Base-by-base conservation (phyloP, 2,888 invertebrate species). In the Leptinotarsa tumamoca region DNA sequence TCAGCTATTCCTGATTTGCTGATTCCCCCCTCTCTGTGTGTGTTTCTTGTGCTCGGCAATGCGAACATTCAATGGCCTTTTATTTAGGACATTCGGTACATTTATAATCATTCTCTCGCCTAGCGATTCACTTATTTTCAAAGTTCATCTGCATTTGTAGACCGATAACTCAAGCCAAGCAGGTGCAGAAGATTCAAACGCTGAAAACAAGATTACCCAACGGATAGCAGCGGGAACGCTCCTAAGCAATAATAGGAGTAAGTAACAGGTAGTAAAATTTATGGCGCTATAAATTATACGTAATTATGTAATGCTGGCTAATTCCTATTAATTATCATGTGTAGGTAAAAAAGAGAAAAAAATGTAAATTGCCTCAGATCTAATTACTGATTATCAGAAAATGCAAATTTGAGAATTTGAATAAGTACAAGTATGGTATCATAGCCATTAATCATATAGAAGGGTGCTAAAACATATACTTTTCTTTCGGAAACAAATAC, bases 261-360 rank as follows among this genome's bases (percentile, higher is more conserved):
- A 79, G 79, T 76, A 79, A 73, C 78, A 77, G 78, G 76, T 77
- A 72, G 74, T 76, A 79, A 72, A 80, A 80, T 77, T 80, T 78
- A 80, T 80, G 61, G 71, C 33, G 52, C 72, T 33, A 74, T 80
- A 80, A 80, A 80, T 80, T 76, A 77, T 56, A 50, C 61, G 71
- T 74, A 79, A 78, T 74, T 79, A 79, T 76, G 74, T 79, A 76
- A 76, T 73, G 71, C 76, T 73, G 68, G 74, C 78, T 78, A 76
- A 78, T 78, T 76, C 76, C 68, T 75, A 76, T 76, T 76, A 76
- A 78, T 78, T 78, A 73, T 71, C 68, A 61, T 56, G 72, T 76
- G 72, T 67, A 51, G 54, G 70, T 71, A 68, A 76, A 72, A 73
- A 75, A 72, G 72, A 54, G 54, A 78, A 75, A 79, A 79, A 76